A percentile compares a stretch with the other conserved stretches of the same genome.
These are phyloP conservation scores for Anarsia innoxiella DNA, from an alignment of 2,888 invertebrate species.

Conservation along the genomic window DNA sequence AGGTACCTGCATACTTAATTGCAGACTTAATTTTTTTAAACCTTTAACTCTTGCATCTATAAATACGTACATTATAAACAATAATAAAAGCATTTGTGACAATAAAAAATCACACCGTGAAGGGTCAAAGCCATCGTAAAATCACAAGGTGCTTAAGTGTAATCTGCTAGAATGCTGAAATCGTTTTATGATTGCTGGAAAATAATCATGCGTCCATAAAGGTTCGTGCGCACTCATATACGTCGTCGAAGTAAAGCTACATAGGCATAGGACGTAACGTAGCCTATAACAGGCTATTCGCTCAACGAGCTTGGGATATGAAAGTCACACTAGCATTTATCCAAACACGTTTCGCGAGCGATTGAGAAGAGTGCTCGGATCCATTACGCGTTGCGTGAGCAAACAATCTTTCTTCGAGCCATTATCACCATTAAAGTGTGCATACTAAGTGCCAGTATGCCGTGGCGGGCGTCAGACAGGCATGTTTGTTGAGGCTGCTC, in stretches of 20 bases:
- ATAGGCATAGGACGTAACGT: constrained; percentile 2
- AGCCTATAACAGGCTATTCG: constrained; percentile 24
- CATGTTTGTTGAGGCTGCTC: constrained; percentile 38
- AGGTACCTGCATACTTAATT: too few species aligned
- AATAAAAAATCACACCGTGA: too few species aligned
- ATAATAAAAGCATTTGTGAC: too few species aligned
- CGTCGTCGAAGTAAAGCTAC: neutral
- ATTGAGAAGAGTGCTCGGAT: constrained; percentile 61
- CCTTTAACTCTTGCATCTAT: too few species aligned
- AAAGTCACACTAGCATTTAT: constrained; percentile 64
- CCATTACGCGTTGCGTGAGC: constrained; percentile 57
- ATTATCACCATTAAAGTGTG: constrained; percentile 38
- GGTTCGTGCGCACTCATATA: neutral
- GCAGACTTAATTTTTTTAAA: too few species aligned
- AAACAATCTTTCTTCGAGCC: constrained; percentile 41
- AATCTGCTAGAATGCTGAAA: neutral
- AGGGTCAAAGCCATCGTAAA: neutral
- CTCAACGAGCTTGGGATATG: constrained; percentile 39
- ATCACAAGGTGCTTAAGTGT: neutral
- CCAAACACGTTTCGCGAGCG: constrained; percentile 62
- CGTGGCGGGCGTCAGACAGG: constrained; percentile 12
- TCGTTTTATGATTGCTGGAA: neutral
- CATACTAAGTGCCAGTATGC: constrained; percentile 32
- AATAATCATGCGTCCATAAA: neutral
- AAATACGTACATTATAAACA: too few species aligned